phyloP scores from a whole-genome alignment of 2,113 vertebrate species.

The Tetraodon nigroviridis region DNA sequence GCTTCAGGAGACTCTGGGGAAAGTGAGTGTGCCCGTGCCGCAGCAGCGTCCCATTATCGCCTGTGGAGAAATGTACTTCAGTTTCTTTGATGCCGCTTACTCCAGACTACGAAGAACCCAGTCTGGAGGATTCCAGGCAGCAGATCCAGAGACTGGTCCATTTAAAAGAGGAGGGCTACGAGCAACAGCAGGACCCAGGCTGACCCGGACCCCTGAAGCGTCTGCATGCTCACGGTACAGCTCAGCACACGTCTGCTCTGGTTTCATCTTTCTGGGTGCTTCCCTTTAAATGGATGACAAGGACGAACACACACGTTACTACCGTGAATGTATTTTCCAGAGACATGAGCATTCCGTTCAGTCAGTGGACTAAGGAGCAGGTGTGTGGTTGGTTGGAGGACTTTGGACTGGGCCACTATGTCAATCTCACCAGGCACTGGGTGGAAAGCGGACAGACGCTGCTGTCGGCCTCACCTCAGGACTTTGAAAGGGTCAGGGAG shows the following conservation, averaged over 20 bases:
- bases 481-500: slow-evolving; percentile 88
- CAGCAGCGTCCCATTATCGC: neutral
- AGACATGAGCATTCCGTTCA: slow-evolving; percentile 82
- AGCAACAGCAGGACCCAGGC: slow-evolving; percentile 90
- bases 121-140: slow-evolving; percentile 85
- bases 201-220: slow-evolving; percentile 84
- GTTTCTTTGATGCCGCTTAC: neutral
- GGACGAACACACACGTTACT: neutral
- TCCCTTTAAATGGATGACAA: neutral
- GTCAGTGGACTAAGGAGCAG: slow-evolving; percentile 91
- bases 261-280: neutral
- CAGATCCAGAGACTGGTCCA: slow-evolving; percentile 79
- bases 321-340: slow-evolving; percentile 37
- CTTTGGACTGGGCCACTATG: slow-evolving; percentile 88
- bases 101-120: slow-evolving; percentile 90
- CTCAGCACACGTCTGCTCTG: neutral
- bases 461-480: slow-evolving; percentile 88
- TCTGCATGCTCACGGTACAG: slow-evolving; percentile 61
- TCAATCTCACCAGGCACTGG: slow-evolving; percentile 93
- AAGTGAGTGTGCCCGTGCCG: slow-evolving; percentile 79
- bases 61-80: too few relatives aligned
- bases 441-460: slow-evolving; percentile 89
- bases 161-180: slow-evolving; percentile 93
- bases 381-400: slow-evolving; percentile 95
- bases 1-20: slow-evolving; percentile 95